Conservation (phyloP, 2,113 vertebrate genomes). For the Syngnathus floridae region DNA sequence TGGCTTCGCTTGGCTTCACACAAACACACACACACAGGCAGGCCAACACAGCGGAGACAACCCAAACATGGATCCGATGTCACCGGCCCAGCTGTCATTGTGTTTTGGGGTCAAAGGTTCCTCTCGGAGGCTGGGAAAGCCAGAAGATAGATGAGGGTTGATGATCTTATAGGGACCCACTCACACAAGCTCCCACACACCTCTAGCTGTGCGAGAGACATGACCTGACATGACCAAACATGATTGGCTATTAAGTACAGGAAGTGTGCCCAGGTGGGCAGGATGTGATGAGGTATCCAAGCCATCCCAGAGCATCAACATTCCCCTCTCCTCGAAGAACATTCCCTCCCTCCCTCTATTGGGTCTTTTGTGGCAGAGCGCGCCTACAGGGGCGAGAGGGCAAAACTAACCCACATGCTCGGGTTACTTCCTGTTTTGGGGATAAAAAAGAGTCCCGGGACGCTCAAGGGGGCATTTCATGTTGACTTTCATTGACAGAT, state of each 20-base stretch:
- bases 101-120: conserved; percentile 62
- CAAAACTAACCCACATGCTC: conserved; percentile 21
- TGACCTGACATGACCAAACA: conserved; percentile 43
- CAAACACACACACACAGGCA: conserved; percentile 42
- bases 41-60: conserved; percentile 55
- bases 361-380: conserved; percentile 2
- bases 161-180: background rate
- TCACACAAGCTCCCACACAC: conserved; percentile 8
- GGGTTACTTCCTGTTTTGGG: conserved; percentile 41
- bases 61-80: conserved; percentile 66
- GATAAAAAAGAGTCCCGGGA: conserved; percentile 11
- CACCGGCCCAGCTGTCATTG: conserved; percentile 58
- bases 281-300: conserved; percentile 36
- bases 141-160: conserved; percentile 21
- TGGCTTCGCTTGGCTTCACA: conserved; percentile 23
- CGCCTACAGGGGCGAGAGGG: conserved; percentile 15
- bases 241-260: conserved; percentile 29
- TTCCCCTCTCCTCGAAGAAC: conserved; percentile 16
- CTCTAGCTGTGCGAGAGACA: conserved; percentile 39
- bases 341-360: conserved; percentile 37
- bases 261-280: conserved; percentile 53
- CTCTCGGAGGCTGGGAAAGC: conserved; percentile 51
- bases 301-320: conserved; percentile 22
- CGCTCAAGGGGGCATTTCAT: conserved; percentile 1
- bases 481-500: conserved; percentile 10